Base-by-base conservation (phyloP, 2,797 vertebrate species). In the Orientallactaga sibirica region DNA sequence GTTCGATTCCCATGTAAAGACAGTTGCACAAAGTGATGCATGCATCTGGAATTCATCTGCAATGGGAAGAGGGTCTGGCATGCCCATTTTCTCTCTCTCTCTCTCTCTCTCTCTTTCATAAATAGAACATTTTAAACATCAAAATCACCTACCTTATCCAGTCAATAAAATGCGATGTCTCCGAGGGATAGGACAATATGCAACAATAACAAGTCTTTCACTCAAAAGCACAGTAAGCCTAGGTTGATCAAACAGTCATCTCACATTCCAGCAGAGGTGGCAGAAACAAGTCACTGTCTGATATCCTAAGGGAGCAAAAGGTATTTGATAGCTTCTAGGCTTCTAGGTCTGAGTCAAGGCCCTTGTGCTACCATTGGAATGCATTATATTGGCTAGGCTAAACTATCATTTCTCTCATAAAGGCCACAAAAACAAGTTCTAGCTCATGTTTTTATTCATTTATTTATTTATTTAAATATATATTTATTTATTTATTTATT, bases 331-430 rank as follows among this genome's bases (percentile, higher is more conserved):
- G 37, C 6, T 25, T 86, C 27, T 24, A 78, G 25, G 33, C 15
- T 82, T n/a, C 24, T 33, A 92, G 24, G 25, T 16, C 6, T 66
- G 24, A 90, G 43, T 77, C 74, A 74, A 84, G 25, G 29, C 43
- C 37, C 25, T 33, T 22, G 19, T 48, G 22, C n/a, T 78, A 66
- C 29, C 25, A 89, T 89, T 81, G 27, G 20, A 82, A 76, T 80
- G 27, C 55, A 37, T 52, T 64, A 5, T 24, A 66, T 73, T 64
- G 24, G 68, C 81, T 71, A 27, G 33, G 27, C 52, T 90, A 25
- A 85, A 87, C 15, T 81, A 55, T 70, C 48, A 79, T 95, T 94
- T 92, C 24, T 55, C 66, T 62, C 25, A 20, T 85, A 64, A 92
- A 70, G 15, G 29, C 8, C 71, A 86, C 41, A 18, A 68, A 64